Conservation (phyloP, 2,888 invertebrate genomes). For the Willowsia nigromaculata region DNA sequence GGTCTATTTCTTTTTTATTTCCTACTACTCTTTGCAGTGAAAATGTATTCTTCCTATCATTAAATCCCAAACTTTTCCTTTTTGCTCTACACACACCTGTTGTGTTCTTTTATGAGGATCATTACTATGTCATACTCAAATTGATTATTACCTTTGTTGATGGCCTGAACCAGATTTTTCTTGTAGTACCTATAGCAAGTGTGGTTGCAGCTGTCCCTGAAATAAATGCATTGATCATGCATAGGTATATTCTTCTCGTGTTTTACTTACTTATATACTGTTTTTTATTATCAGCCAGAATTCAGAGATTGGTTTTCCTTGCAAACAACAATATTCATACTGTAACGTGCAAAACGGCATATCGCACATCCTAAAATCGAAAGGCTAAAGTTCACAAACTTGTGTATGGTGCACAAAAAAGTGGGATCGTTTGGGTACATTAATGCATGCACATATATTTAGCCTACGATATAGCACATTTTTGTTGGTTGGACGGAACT, state of each 20-base stretch:
- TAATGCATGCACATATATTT: background rate
- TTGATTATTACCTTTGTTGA: background rate
- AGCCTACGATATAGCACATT: background rate
- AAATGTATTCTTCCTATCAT: background rate
- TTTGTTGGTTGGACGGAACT: background rate
- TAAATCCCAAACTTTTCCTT: slow-evolving; percentile 9
- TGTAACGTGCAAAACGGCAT: too few relatives aligned
- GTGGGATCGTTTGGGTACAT: background rate
- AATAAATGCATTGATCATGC: background rate
- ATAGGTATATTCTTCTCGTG: background rate
- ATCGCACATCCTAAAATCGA: too few relatives aligned
- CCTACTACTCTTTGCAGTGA: background rate
- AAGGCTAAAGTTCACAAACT: slow-evolving; percentile 10
- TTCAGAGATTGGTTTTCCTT: too few relatives aligned
- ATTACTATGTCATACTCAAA: background rate
- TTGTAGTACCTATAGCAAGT: background rate
- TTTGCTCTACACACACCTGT: slow-evolving; percentile 9
- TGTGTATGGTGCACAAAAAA: background rate
- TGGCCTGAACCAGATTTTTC: slow-evolving; percentile 10
- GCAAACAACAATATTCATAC: too few relatives aligned
- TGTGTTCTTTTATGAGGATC: background rate
- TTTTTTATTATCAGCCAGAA: too few relatives aligned
- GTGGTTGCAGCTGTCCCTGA: slow-evolving; percentile 30
- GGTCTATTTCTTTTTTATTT: background rate
- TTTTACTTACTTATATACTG: background rate